Evolutionary conservation across 2,797 vertebrate species (phyloP), one percentile per base, ranked within the genome.

Genomic region (Lithobates sylvaticus): DNA sequence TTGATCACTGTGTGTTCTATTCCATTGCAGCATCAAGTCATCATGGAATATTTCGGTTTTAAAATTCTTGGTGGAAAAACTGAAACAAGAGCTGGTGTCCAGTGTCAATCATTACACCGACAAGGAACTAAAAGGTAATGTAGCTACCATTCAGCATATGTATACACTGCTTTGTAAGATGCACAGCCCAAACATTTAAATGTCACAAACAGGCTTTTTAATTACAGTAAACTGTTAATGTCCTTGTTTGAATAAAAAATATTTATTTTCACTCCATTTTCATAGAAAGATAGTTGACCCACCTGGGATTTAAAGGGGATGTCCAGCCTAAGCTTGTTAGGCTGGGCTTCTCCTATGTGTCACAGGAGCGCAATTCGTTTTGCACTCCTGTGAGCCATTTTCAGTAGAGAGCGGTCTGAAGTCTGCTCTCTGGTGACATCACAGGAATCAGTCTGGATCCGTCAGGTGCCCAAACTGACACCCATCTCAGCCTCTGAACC

Each of bases 41-140:
- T 91, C 93, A n/a, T 94, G 93, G 93, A 94, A 94, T 90, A 94
- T 94, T 69, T 90, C 92, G 0, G 93, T 94, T 44, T 91, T 94
- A 84, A 92, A 92, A 80, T 94, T 92, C 86, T 91, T 94, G 89
- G 89, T 94, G 86, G 93, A 94, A 69, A 94, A 93, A 86, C 89
- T 94, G 44, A 94, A 91, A 84, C 92, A 92, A 64, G 93, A 93
- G 36, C 88, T 94, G 85, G 89, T 90, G 44, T 89, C 88, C 72
- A 93, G 91, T 86, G 90, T 88, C 44, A 91, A 93, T 50, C 92
- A 90, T 79, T 94, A 94, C 21, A 92, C 92, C 0, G 93, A 94
- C 78, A 94, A 94, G 74, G 93, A 94, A 69, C 88, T 94, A 44
- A 94, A 94, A 92, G 93, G 93, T 94, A 70, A 89, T 13, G 10